phyloP scores from a whole-genome alignment of 2,888 invertebrate genomes.

The Cheilosia pagana region DNA sequence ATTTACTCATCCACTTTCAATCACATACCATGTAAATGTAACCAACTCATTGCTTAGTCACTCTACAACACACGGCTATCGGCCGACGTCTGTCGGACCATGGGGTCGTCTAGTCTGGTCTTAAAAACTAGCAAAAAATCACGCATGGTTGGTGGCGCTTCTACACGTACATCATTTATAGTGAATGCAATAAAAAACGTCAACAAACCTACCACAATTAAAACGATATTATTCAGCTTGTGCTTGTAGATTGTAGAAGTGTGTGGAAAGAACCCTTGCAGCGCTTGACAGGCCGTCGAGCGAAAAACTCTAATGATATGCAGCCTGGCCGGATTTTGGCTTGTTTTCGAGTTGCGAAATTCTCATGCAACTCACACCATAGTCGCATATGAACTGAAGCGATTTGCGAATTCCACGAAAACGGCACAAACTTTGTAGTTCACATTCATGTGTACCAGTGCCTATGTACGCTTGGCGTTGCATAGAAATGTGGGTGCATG shows the following conservation, averaged over 20 bases:
- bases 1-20: constrained; percentile 47
- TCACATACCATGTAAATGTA: neutral
- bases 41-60: constrained; percentile 55
- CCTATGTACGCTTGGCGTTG: constrained; percentile 17
- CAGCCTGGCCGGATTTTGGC: constrained; percentile 51
- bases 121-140: constrained; percentile 14
- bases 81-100: constrained; percentile 39
- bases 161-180: neutral
- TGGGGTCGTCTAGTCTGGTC: constrained; percentile 52
- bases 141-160: constrained; percentile 45
- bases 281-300: constrained; percentile 45
- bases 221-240: constrained; percentile 44
- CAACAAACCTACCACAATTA: constrained; percentile 53
- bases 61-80: neutral
- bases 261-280: constrained; percentile 15
- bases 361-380: constrained; percentile 63
- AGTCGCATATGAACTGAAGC: neutral
- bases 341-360: constrained; percentile 32
- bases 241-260: constrained; percentile 10
- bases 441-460: constrained; percentile 22
- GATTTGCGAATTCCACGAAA: constrained; percentile 59
- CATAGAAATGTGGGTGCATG: constrained; percentile 37
- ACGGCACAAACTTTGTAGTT: constrained; percentile 22
- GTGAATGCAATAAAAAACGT: neutral
- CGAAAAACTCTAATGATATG: constrained; percentile 53